A percentile compares a stretch with the other conserved stretches of the same genome.
These are phyloP conservation scores for Neoniphon sammara DNA, from an alignment of 2,797 vertebrate genomes.

Conservation along the genomic window DNA sequence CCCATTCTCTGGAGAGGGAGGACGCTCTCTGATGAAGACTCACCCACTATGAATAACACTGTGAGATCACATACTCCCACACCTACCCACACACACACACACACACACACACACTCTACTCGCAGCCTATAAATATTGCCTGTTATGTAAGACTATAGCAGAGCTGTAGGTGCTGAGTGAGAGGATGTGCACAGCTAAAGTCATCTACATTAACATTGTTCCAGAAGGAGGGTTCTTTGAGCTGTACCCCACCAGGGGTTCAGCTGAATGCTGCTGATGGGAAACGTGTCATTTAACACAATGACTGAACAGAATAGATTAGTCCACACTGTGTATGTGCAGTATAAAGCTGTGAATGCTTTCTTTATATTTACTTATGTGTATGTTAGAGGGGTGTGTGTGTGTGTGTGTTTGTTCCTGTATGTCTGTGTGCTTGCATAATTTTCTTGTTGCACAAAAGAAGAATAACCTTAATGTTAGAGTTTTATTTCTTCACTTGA, in stretches of 20 bases:
- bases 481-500: too few species aligned
- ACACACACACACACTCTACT: conserved; percentile 50
- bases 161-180: conserved; percentile 59
- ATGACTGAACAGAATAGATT: too few species aligned
- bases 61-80: conserved; percentile 68
- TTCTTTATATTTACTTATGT: too few species aligned
- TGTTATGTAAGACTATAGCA: conserved; percentile 65
- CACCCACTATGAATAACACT: conserved; percentile 77
- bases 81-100: conserved; percentile 42
- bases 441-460: too few species aligned
- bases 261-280: conserved; percentile 19
- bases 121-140: conserved; percentile 66
- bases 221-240: conserved; percentile 51
- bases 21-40: conserved; percentile 54
- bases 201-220: conserved; percentile 66
- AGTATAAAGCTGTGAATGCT: too few species aligned
- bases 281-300: too few species aligned
- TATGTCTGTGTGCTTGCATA: too few species aligned
- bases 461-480: too few species aligned
- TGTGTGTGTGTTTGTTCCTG: too few species aligned
- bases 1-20: conserved; percentile 38
- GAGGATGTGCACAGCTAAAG: conserved; percentile 65
- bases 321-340: too few species aligned
- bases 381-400: too few species aligned
- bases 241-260: conserved; percentile 21